Conservation (phyloP, 2,113 vertebrate species). For the Sorex fumeus region DNA sequence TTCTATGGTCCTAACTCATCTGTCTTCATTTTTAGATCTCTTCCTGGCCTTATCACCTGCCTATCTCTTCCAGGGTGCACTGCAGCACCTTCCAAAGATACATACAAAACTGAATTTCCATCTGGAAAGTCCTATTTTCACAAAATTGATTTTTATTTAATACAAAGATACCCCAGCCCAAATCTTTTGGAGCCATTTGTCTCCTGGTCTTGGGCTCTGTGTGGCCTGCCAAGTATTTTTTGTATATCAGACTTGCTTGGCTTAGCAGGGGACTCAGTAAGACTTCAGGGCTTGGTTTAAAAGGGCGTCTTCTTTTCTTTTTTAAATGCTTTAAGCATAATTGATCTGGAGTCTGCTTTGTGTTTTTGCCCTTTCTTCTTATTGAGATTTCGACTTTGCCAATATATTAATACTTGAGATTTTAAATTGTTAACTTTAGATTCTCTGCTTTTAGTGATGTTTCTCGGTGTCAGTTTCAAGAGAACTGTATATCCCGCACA, state of each 20-base stretch:
- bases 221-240: background rate
- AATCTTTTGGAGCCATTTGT: background rate
- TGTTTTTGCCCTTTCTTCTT: constrained; percentile 61
- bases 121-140: constrained; percentile 37
- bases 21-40: background rate
- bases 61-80: background rate
- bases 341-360: constrained; percentile 48
- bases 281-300: constrained; percentile 44
- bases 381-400: constrained; percentile 12
- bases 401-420: constrained; percentile 55
- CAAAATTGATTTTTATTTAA: constrained; percentile 54
- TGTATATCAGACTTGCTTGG: constrained; percentile 37
- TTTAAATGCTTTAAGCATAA: constrained; percentile 7
- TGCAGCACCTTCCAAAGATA: background rate
- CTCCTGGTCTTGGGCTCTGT: background rate
- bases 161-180: constrained; percentile 12
- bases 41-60: background rate
- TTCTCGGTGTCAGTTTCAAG: constrained; percentile 7
- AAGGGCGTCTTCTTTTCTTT: constrained; percentile 1
- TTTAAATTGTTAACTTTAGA: constrained; percentile 50
- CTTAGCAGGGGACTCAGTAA: constrained; percentile 19
- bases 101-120: background rate
- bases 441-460: constrained; percentile 43
- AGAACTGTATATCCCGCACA: background rate
- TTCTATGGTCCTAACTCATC: background rate